Evolutionary conservation across 1,140 invertebrate species (phyloP).

Genomic region (Drosophila suzukii): DNA sequence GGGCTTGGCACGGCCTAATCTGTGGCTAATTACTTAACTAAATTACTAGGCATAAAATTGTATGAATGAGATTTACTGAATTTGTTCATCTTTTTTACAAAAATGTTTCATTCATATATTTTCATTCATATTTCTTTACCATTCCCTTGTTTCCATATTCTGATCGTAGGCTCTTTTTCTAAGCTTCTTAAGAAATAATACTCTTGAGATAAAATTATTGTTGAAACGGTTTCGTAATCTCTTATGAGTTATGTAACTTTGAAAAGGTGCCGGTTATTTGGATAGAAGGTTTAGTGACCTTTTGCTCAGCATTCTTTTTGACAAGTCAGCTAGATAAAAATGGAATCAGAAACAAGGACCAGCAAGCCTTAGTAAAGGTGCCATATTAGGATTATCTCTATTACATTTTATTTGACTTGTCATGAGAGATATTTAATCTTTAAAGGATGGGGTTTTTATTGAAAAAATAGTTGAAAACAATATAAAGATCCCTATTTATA

Average conservation of each 20-base stretch:
- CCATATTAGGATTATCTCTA: too few relatives aligned
- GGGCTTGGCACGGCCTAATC: slow-evolving; percentile 15
- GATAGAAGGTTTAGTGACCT: slow-evolving; percentile 23
- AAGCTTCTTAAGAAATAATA: slow-evolving; percentile 16
- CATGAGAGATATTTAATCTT: too few relatives aligned
- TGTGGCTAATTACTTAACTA: slow-evolving; percentile 17
- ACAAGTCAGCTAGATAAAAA: too few relatives aligned
- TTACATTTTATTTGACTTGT: too few relatives aligned
- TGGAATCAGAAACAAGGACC: too few relatives aligned
- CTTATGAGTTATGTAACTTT: slow-evolving; percentile 10
- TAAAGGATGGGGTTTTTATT: too few relatives aligned
- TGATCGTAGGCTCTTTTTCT: slow-evolving; percentile 4
- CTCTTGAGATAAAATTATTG: not conserved
- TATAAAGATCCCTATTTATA: too few relatives aligned
- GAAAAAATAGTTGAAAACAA: too few relatives aligned
- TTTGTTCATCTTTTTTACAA: not conserved
- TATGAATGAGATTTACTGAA: not conserved
- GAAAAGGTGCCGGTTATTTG: not conserved
- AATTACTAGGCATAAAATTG: slow-evolving; percentile 2
- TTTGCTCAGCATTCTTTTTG: not conserved
- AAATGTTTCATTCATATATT: too few relatives aligned
- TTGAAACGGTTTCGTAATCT: slow-evolving; percentile 18
- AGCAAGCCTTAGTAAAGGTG: too few relatives aligned
- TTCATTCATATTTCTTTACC: not conserved
- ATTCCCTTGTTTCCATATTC: not conserved